Conservation (phyloP, 2,113 vertebrate genomes). For the Taurulus bubalis region DNA sequence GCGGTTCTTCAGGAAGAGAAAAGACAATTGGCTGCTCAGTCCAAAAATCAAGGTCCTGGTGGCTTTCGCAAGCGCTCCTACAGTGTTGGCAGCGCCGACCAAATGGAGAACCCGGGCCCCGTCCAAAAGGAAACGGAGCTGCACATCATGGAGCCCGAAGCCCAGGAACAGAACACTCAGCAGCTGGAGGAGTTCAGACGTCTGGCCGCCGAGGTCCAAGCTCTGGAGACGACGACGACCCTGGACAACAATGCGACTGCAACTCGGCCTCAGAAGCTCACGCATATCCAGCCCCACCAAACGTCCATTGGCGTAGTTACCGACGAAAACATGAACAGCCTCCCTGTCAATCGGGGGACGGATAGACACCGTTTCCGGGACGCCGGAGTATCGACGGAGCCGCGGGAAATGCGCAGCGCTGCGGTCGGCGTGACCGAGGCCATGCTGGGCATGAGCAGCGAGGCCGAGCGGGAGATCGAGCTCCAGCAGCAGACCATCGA, state of each 20-base stretch:
- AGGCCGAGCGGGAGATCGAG: constrained; percentile 92
- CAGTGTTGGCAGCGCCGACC: constrained; percentile 92
- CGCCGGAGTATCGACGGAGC: constrained; percentile 83
- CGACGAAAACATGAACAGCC: constrained; percentile 88
- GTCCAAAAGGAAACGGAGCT: constrained; percentile 86
- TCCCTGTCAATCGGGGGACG: constrained; percentile 76
- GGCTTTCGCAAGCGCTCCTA: constrained; percentile 93
- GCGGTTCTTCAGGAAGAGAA: constrained; percentile 97
- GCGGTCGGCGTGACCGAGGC: constrained; percentile 89
- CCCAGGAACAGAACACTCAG: constrained; percentile 86
- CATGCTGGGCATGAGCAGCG: constrained; percentile 92
- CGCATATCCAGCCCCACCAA: constrained; percentile 62
- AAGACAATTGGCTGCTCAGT: constrained; percentile 89
- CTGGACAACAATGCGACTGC: constrained; percentile 81
- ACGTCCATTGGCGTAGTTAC: constrained; percentile 88
- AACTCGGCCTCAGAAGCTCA: constrained; percentile 41
- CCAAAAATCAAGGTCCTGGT: constrained; percentile 84
- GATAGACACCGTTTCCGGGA: constrained; percentile 70
- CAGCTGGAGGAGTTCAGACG: constrained; percentile 92
- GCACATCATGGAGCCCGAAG: constrained; percentile 90
- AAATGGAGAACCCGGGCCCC: constrained; percentile 86
- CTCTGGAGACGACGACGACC: constrained; percentile 91
- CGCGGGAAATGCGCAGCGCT: constrained; percentile 72
- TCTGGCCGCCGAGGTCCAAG: constrained; percentile 93
- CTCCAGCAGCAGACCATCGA: constrained; percentile 96